Conservation (phyloP, 92 coral and sea anemone genomes). For the Nematostella vectensis region DNA sequence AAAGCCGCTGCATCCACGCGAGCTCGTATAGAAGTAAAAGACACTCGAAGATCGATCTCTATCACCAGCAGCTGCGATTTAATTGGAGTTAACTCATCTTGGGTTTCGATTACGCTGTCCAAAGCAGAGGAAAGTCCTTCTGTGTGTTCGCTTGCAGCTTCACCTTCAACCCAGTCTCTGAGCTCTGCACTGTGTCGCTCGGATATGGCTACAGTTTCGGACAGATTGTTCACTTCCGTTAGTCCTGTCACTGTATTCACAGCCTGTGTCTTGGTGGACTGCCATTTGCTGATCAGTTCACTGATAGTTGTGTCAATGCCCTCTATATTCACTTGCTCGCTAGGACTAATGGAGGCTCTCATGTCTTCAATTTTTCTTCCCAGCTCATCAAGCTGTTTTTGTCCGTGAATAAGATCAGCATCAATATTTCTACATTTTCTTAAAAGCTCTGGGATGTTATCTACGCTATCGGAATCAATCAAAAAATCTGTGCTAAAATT, state of each 20-base stretch:
- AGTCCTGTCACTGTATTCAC: constrained; percentile 19
- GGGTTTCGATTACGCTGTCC: no score
- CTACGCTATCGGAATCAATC: constrained; percentile 4
- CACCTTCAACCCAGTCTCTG: constrained; percentile 9
- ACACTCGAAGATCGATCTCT: no score
- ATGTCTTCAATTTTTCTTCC: no score
- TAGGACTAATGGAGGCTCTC: no score
- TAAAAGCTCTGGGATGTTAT: neutral
- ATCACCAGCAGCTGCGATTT: no score
- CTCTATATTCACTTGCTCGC: no score
- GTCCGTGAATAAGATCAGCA: neutral
- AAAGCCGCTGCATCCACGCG: no score
- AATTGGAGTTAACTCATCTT: no score
- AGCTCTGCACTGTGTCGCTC: neutral
- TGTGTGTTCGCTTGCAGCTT: no score
- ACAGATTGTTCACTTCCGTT: neutral
- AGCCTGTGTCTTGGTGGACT: constrained; percentile 13
- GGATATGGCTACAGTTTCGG: neutral
- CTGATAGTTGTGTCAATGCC: constrained; percentile 8
- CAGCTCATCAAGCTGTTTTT: neutral
- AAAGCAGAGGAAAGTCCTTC: no score
- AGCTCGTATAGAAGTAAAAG: no score
- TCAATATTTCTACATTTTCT: neutral
- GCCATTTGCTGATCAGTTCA: constrained; percentile 28
- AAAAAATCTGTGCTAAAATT: constrained; percentile 18